phyloP scores from a whole-genome alignment of 1,140 invertebrate genomes.

The Lepidostoma basale region DNA sequence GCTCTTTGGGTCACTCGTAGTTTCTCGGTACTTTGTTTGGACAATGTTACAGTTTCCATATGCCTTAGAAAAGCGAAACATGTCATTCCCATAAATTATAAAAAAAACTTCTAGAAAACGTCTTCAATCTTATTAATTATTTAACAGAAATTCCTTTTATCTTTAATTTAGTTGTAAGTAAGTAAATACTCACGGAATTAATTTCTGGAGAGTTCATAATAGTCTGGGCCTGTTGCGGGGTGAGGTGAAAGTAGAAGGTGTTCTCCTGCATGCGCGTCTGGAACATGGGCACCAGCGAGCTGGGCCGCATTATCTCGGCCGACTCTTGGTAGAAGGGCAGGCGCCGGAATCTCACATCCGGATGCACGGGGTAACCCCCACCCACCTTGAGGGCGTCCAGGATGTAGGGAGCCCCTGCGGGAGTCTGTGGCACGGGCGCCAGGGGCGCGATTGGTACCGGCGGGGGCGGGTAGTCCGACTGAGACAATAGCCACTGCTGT shows the following conservation, averaged over 20 bases:
- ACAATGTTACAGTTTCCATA: too few relatives aligned
- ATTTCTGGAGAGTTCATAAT: slow-evolving; percentile 73
- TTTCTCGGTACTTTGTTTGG: too few relatives aligned
- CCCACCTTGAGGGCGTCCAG: slow-evolving; percentile 25
- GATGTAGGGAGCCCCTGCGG: background rate
- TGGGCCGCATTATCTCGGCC: slow-evolving; percentile 78
- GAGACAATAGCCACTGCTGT: slow-evolving; percentile 3
- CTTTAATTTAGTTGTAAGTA: background rate
- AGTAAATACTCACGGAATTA: slow-evolving; percentile 46
- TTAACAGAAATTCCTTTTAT: too few relatives aligned
- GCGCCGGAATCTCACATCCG: slow-evolving; percentile 82
- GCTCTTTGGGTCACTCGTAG: too few relatives aligned
- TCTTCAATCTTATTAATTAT: too few relatives aligned
- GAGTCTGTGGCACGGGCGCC: background rate
- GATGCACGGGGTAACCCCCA: slow-evolving; percentile 68
- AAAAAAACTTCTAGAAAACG: too few relatives aligned
- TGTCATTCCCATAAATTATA: too few relatives aligned
- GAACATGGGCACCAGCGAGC: slow-evolving; percentile 69
- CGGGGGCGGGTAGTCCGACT: background rate
- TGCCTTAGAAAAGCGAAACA: too few relatives aligned
- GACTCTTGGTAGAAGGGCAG: slow-evolving; percentile 87
- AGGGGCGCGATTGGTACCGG: background rate
- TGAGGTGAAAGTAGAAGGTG: slow-evolving; percentile 81
- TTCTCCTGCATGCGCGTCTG: slow-evolving; percentile 75
- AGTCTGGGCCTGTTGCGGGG: slow-evolving; percentile 82